Evolutionary conservation across 2,888 invertebrate genomes (phyloP).

Genomic region (Drosophila glabriapex): DNA sequence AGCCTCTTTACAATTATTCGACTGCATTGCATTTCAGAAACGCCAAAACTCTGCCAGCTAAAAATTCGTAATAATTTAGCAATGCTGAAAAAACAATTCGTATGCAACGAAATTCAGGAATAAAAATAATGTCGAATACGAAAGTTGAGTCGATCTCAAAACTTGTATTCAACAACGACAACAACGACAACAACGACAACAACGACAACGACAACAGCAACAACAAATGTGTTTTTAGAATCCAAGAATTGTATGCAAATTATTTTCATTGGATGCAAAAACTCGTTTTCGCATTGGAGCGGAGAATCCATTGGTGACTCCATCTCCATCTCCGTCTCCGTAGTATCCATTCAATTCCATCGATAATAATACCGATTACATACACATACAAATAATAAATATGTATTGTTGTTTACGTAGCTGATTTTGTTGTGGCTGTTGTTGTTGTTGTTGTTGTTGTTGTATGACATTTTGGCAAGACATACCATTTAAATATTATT

Average conservation of each 20-base stretch:
- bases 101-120: slow-evolving; percentile 28
- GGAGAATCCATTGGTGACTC: slow-evolving; percentile 33
- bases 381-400: neutral
- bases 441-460: slow-evolving; percentile 10
- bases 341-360: neutral
- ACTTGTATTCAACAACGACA: slow-evolving; percentile 37
- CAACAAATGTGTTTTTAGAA: slow-evolving; percentile 22
- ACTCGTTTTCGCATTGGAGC: slow-evolving; percentile 60
- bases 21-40: slow-evolving; percentile 51
- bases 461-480: slow-evolving; percentile 46
- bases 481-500: slow-evolving; percentile 47
- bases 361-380: slow-evolving; percentile 7
- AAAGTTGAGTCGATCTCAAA: slow-evolving; percentile 33
- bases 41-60: slow-evolving; percentile 25
- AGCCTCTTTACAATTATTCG: neutral
- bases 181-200: slow-evolving; percentile 19
- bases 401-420: slow-evolving; percentile 36
- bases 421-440: slow-evolving; percentile 36
- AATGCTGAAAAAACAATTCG: slow-evolving; percentile 14
- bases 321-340: neutral
- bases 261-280: slow-evolving; percentile 47
- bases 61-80: slow-evolving; percentile 14
- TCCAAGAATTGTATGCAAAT: slow-evolving; percentile 73
- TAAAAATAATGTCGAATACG: slow-evolving; percentile 22
- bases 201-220: slow-evolving; percentile 16